phyloP scores from a whole-genome alignment of 2,113 vertebrate genomes.

The Hippocampus mohnikei region DNA sequence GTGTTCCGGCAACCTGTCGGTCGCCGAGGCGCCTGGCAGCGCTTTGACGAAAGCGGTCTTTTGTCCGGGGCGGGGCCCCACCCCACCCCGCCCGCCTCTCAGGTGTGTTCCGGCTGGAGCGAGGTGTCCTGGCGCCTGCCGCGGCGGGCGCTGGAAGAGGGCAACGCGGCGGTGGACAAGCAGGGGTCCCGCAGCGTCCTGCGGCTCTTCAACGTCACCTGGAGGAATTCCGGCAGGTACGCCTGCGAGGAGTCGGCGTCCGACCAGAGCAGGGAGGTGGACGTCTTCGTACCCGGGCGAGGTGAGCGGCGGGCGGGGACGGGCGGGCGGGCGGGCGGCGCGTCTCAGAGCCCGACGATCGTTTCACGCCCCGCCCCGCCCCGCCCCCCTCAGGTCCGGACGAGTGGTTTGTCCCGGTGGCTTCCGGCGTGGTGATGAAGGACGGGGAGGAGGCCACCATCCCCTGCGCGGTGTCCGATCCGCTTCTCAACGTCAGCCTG shows the following conservation, averaged over 20 bases:
- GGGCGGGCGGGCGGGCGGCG: accelerated
- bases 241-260: conserved; percentile 67
- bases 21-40: neutral
- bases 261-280: conserved; percentile 65
- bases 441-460: conserved; percentile 74
- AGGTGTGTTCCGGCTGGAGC: conserved; percentile 74
- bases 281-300: conserved; percentile 85
- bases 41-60: neutral
- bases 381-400: conserved; percentile 71
- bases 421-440: conserved; percentile 78
- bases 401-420: conserved; percentile 77
- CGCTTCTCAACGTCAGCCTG: conserved; percentile 77
- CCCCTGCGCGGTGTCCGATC: conserved; percentile 88
- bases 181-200: conserved; percentile 72
- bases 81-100: too few species aligned
- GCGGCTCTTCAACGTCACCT: conserved; percentile 74
- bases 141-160: neutral
- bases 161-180: conserved; percentile 29
- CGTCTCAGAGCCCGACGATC: too few species aligned
- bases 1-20: too few species aligned
- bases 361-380: neutral
- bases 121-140: conserved; percentile 72
- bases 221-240: conserved; percentile 83
- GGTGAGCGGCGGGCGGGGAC: conserved; percentile 1
- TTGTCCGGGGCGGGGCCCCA: too few species aligned